Evolutionary conservation across 2,113 vertebrate species (phyloP), one percentile per base, ranked within the genome.

Genomic region (Thamnaconus septentrionalis): DNA sequence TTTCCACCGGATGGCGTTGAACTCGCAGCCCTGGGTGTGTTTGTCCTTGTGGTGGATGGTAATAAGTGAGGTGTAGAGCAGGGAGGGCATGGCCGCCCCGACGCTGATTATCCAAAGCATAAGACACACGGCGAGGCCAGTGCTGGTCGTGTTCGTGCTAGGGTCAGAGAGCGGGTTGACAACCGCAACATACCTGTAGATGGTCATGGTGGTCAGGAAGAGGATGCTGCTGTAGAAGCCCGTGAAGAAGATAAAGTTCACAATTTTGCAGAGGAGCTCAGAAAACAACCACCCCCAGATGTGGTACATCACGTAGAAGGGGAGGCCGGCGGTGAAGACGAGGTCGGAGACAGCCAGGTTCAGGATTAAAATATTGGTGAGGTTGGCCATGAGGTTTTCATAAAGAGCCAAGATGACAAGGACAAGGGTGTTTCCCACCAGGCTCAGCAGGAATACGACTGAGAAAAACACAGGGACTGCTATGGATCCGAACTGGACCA

Each of bases 331-430:
- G 43, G 95, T 93, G 88, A 98, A 96, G 11, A 93, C 10, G 54
- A 97, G 87, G 73, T 98, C 96, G 0, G 95, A 95, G 56, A 95
- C 10, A 49, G 93, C 94, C 75, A 98, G 88, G 68, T 98, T 96
- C 60, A 96, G 84, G 75, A 98, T 94, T 78, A 95, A 95, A 79
- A 93, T 48, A n/a, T 97, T 96, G 31, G 94, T 96, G 69, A 95
- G 81, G 18, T 31, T 31, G 55, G 93, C 94, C 59, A 83, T 90
- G 7, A 95, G 82, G 31, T 87, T 94, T 86, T 98, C 96, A 0
- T 93, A 94, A 56, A 90, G 91, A 46, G 85, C 66, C 48, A 98
- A 74, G 58, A 97, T 93, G 59, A 93, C 92, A 7, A 97, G 63
- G 50, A 97, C 95, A 0, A 96, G 89, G 53, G 84, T 76, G 75